Base-by-base conservation (phyloP, 1,140 invertebrate species). In the Eumaeus atala region DNA sequence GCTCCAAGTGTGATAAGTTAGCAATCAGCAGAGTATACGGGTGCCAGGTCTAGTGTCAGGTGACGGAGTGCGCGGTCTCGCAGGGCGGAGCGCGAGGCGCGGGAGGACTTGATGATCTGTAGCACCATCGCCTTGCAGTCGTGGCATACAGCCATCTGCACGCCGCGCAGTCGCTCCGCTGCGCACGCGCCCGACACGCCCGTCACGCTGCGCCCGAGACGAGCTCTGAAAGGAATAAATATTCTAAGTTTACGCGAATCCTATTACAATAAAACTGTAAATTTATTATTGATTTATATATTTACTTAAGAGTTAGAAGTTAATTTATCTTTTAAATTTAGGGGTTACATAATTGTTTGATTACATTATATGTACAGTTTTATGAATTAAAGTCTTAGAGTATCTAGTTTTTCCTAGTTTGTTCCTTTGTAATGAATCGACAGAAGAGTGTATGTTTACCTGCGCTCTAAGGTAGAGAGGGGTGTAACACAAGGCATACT, bases 111-210 rank as follows among this genome's bases (percentile, higher is more conserved):
- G 67, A 97, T 97, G 71, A 97, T 97, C 85, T 97, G 95, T 60
- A 96, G 90, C 34, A 98, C 94, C 93, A 98, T 95, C 8, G 94
- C 93, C 75, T 96, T 96, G 87, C 97, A 98, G 88, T 98, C 96
- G 72, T 95, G 92, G 79, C 96, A 98, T 14, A 98, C 95, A 34
- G 93, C 91, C 91, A 96, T 95, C 66, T 94, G 91, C 36, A 95
- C 91, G 47, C 95, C 95, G 62, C 92, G 91, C 56, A 93, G 77
- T 51, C 91, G 89, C 71, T 94, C 91, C 54, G 89, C 86, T 54
- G 88, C 87, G 18, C 82, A 70, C 62, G 70, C 70, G 58, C 83
- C 40, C 58, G 67, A n/a, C 33, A 35, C 53, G 38, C 53, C 50
- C 16, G 89, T 80, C 56, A 87, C 62, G 67, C 86, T 81, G 61